Conservation (phyloP, 1,140 invertebrate species). For the Lasaia peninsularis region DNA sequence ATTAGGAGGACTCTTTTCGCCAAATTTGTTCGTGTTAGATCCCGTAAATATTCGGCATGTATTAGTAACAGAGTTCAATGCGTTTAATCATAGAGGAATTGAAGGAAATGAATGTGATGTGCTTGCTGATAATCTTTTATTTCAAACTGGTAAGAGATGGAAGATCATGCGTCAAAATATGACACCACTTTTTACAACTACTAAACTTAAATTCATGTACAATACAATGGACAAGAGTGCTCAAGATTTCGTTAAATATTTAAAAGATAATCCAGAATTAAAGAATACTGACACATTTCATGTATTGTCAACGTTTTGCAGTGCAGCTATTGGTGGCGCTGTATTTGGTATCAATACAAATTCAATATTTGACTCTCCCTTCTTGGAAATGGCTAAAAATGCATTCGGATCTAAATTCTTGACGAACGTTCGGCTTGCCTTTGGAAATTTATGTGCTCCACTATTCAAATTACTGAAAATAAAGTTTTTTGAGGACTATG, state of each 20-base stretch:
- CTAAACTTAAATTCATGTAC: constrained; percentile 62
- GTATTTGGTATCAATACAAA: constrained; percentile 21
- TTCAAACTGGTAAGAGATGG: constrained; percentile 53
- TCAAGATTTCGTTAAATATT: constrained; percentile 14
- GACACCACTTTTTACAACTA: constrained; percentile 58
- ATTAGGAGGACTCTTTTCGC: constrained; percentile 49
- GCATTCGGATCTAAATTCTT: too few species aligned
- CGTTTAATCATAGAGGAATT: constrained; percentile 67
- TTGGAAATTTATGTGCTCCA: too few species aligned
- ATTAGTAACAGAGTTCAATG: constrained; percentile 64
- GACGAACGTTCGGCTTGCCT: too few species aligned
- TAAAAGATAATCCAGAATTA: constrained; percentile 26
- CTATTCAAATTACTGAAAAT: too few species aligned
- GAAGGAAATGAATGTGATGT: constrained; percentile 73
- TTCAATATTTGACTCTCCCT: too few species aligned
- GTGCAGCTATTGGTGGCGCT: constrained; percentile 31
- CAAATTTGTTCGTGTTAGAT: constrained; percentile 65
- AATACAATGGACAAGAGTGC: too few species aligned
- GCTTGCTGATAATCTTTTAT: constrained; percentile 76
- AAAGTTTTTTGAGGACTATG: constrained; percentile 13
- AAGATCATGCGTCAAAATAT: constrained; percentile 57
- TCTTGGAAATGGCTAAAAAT: too few species aligned
- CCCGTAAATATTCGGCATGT: constrained; percentile 71
- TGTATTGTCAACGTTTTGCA: constrained; percentile 29
- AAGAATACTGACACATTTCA: constrained; percentile 25